Evolutionary conservation across 2,797 vertebrate genomes (phyloP), one percentile per base, ranked within the genome.

Genomic region (Pseudochaenichthys georgianus): DNA sequence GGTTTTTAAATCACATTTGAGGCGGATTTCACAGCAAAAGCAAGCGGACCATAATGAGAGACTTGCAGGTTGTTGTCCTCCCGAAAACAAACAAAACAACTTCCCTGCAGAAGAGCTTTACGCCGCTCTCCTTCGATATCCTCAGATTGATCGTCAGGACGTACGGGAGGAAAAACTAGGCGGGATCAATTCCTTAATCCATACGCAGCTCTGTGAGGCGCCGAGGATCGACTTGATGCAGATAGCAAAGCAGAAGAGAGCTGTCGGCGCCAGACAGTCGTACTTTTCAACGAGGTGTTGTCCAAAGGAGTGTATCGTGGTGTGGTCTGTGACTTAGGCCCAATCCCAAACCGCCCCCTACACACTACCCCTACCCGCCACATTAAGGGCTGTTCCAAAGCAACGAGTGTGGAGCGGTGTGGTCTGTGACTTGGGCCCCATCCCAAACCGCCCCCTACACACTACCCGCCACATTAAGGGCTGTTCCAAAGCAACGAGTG

Each of bases 151-250:
- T 43, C 53, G 58, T 55, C 55, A 23, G 3, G 8, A 67, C 7
- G 34, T 73, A 28, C 0, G 23, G 63, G 38, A 52, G 34, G 12
- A 2, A 70, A 71, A 64, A 50, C 45, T 13, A 57, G 3, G 5
- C 54, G 57, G 45, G 66, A 84, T 78, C 64, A 75, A 47, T 64
- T 38, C 63, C 42, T 67, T 52, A 62, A 78, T 67, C 59, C 17
- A 5, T 23, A n/a, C 0, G 8, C 45, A 17, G 50, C 71, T 70
- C 69, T 77, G 21, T 23, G 51, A 13, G 68, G 59, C 8, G 59
- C 74, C 82, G 78, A 86, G 78, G 81, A 87, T 80, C 81, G 57
- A 73, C 78, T 28, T 10, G 60, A 62, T 64, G 68, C 60, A 48
- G 58, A 74, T 19, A 66, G 28, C 23, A 16, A 62, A 9, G 43